phyloP scores from a whole-genome alignment of 2,113 vertebrate genomes.

The Pedionomus torquatus region DNA sequence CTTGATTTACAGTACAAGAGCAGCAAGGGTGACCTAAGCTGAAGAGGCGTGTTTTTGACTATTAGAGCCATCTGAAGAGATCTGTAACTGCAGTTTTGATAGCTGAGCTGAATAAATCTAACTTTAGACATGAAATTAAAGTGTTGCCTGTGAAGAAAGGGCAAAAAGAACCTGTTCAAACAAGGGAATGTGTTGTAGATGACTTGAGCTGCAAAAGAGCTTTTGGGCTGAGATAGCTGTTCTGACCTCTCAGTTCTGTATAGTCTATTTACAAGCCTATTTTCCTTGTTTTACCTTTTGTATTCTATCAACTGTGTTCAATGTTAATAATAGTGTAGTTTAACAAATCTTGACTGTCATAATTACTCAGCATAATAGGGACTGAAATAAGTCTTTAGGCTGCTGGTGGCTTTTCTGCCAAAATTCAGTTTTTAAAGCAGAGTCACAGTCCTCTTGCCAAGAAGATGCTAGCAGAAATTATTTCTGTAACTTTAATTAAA shows the following conservation, averaged over 20 bases:
- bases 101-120: slow-evolving; percentile 6
- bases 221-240: neutral
- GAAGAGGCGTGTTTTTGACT: neutral
- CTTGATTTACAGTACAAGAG: neutral
- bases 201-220: neutral
- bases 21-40: neutral
- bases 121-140: neutral
- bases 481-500: neutral
- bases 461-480: neutral
- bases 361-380: neutral
- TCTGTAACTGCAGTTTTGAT: neutral
- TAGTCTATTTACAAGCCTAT: neutral
- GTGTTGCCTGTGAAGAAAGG: neutral
- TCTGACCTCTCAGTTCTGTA: neutral
- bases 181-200: neutral
- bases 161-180: neutral
- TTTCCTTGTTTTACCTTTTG: neutral
- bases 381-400: neutral
- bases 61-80: neutral
- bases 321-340: neutral
- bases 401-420: neutral
- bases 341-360: neutral
- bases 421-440: neutral
- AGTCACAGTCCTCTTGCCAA: neutral
- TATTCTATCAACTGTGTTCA: neutral